phyloP scores from a whole-genome alignment of 2,888 invertebrate genomes.

The Buathra laborator region DNA sequence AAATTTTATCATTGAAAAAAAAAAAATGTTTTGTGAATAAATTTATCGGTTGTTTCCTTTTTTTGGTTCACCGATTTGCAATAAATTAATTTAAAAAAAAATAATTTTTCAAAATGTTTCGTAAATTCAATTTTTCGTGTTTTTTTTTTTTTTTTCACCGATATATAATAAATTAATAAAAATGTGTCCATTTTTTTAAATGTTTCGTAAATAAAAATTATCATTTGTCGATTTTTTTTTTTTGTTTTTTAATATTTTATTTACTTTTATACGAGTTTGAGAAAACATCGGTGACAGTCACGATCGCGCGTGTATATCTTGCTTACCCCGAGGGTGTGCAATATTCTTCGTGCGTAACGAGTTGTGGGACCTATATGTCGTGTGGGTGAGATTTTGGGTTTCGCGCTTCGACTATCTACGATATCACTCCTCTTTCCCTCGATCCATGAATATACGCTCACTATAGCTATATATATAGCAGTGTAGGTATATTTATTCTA shows the following conservation, averaged over 20 bases:
- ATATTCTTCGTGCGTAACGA: slow-evolving; percentile 17
- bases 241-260: background rate
- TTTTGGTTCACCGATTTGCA: background rate
- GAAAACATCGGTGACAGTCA: background rate
- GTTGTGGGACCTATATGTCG: slow-evolving; percentile 1
- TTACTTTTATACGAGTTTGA: slow-evolving; percentile 9
- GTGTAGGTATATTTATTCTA: background rate
- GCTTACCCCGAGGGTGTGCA: background rate
- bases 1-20: background rate
- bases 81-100: no score
- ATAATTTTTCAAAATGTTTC: no score
- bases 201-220: background rate
- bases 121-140: background rate
- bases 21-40: background rate
- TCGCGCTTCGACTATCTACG: background rate
- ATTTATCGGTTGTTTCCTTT: background rate
- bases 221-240: background rate
- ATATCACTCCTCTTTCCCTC: slow-evolving; percentile 3
- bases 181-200: no score
- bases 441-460: background rate
- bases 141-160: no score
- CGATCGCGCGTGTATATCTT: background rate
- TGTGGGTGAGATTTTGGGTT: slow-evolving; percentile 19
- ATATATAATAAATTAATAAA: no score
- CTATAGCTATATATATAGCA: background rate